phyloP scores from a whole-genome alignment of 2,888 invertebrate species.

The Phortica okadai region DNA sequence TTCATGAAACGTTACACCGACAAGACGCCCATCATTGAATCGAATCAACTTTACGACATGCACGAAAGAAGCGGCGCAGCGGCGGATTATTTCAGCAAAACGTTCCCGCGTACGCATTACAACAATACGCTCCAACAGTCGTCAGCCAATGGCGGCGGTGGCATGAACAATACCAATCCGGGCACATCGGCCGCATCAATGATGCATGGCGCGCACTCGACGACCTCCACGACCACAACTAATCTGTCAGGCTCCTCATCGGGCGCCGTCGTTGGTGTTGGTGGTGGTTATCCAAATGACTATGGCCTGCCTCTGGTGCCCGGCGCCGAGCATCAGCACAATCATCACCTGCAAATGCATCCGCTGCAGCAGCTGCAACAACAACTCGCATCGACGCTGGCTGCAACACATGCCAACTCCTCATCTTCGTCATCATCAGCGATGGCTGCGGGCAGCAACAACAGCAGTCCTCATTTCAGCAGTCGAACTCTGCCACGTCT shows the following conservation, averaged over 20 bases:
- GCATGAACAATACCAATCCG: slow-evolving; percentile 43
- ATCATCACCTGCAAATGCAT: slow-evolving; percentile 73
- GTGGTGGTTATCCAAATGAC: slow-evolving; percentile 83
- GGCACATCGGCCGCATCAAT: slow-evolving; percentile 46
- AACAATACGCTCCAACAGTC: slow-evolving; percentile 55
- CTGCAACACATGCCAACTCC: slow-evolving; percentile 45
- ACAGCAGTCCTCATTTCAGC: slow-evolving; percentile 65
- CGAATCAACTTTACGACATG: slow-evolving; percentile 72
- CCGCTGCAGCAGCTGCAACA: slow-evolving; percentile 78
- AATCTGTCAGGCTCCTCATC: slow-evolving; percentile 66
- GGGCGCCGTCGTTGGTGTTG: slow-evolving; percentile 42
- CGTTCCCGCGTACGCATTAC: slow-evolving; percentile 79
- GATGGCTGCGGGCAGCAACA: slow-evolving; percentile 47
- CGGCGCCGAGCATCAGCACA: slow-evolving; percentile 75
- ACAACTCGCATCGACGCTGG: slow-evolving; percentile 60
- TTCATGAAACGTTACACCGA: slow-evolving; percentile 83
- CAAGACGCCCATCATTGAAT: slow-evolving; percentile 86
- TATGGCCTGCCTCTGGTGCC: slow-evolving; percentile 86
- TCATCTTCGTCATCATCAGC: slow-evolving; percentile 41
- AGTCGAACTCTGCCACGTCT: slow-evolving; percentile 64
- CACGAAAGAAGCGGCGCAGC: slow-evolving; percentile 64
- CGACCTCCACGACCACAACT: slow-evolving; percentile 73
- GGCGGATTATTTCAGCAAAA: slow-evolving; percentile 79
- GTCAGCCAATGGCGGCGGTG: not conserved
- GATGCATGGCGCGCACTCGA: slow-evolving; percentile 58